Evolutionary conservation across 2,797 vertebrate genomes (phyloP).

Genomic region (Morelia viridis): DNA sequence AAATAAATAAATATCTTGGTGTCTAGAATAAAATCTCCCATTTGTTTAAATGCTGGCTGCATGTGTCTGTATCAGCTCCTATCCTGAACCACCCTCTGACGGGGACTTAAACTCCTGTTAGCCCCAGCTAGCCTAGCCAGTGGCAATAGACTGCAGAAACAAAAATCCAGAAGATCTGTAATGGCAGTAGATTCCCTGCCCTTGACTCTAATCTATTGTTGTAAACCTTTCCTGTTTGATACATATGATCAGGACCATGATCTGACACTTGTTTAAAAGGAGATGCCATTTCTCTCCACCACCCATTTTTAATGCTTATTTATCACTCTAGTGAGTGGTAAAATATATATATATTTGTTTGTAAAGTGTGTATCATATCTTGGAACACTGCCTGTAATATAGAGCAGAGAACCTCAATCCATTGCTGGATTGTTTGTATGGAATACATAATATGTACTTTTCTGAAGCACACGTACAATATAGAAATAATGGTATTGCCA

Average conservation of each 20-base stretch:
- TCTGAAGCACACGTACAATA: background rate
- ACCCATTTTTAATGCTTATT: slow-evolving; percentile 7
- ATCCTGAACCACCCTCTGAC: background rate
- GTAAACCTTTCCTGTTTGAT: background rate
- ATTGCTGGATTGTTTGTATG: slow-evolving; percentile 20
- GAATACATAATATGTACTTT: background rate
- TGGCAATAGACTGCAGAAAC: background rate
- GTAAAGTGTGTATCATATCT: slow-evolving; percentile 40
- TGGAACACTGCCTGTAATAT: slow-evolving; percentile 24
- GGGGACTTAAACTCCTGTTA: background rate
- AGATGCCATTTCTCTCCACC: slow-evolving; percentile 28
- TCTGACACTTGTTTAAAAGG: slow-evolving; percentile 5
- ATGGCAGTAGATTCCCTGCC: too few species aligned
- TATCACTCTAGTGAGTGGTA: slow-evolving; percentile 40
- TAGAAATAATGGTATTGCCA: slow-evolving; percentile 18
- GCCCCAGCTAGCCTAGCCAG: background rate
- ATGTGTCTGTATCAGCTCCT: background rate
- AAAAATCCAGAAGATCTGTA: background rate
- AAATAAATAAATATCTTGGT: background rate
- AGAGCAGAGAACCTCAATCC: slow-evolving; percentile 15
- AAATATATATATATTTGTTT: slow-evolving; percentile 32
- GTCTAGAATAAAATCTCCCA: background rate
- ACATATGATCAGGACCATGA: background rate
- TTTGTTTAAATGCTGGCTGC: background rate
- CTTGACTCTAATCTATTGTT: background rate